These are phyloP conservation scores for Pollenia labialis DNA, from an alignment of 2,888 invertebrate genomes.

Conservation along the genomic window DNA sequence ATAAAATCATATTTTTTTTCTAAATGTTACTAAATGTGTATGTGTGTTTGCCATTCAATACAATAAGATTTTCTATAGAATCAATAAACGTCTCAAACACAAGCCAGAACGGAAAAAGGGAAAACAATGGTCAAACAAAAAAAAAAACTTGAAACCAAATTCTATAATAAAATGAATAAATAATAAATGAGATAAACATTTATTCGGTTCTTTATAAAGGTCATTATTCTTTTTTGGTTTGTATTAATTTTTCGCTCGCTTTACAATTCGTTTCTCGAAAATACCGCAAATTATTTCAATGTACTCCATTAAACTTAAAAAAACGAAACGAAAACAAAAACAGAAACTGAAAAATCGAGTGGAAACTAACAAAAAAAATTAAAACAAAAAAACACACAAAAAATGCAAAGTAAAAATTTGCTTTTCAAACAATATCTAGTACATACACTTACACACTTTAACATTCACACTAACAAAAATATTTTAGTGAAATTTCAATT, in stretches of 20 bases:
- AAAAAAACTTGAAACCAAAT: not conserved
- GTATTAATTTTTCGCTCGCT: not conserved
- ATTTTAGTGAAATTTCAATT: conserved; percentile 54
- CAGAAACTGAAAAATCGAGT: not conserved
- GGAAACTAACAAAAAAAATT: not conserved
- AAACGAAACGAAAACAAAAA: not conserved
- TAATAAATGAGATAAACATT: conserved; percentile 20
- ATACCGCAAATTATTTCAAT: conserved; percentile 22
- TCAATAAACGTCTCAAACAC: conserved; percentile 27
- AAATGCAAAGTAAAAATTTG: not conserved
- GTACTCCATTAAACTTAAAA: conserved; percentile 18
- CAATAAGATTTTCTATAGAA: not conserved
- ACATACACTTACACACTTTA: not conserved
- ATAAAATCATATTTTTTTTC: not conserved
- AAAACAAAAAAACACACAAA: not conserved
- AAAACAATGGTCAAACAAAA: not conserved
- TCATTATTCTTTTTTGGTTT: conserved; percentile 28
- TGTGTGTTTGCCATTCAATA: not conserved
- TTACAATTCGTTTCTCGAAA: conserved; percentile 6
- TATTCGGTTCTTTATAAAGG: conserved; percentile 1
- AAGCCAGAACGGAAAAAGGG: not conserved
- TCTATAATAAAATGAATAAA: conserved; percentile 10
- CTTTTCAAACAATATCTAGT: not conserved
- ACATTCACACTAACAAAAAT: not conserved
- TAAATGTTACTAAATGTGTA: not conserved